These are phyloP conservation scores for Aromia moschata DNA, from an alignment of 2,888 invertebrate species.

Conservation along the genomic window DNA sequence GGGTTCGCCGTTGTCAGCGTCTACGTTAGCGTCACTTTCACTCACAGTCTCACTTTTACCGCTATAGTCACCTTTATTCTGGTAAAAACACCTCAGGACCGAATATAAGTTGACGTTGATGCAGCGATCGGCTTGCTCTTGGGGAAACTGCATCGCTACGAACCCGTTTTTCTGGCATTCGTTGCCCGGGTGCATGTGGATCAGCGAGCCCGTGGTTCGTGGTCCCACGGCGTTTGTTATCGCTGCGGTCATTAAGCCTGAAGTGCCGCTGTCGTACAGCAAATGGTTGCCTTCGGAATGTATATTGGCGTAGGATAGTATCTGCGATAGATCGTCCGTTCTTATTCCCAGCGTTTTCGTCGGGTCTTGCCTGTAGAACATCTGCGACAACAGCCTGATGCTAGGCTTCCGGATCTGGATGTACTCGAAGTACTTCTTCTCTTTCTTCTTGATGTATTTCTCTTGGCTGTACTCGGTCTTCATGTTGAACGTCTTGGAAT, in stretches of 20 bases:
- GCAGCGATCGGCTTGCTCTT: constrained; percentile 75
- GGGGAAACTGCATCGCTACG: constrained; percentile 80
- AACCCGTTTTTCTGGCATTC: constrained; percentile 82
- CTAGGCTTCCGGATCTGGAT: constrained; percentile 83
- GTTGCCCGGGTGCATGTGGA: constrained; percentile 84
- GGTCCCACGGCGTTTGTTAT: constrained; percentile 81
- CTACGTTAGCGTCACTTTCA: neutral
- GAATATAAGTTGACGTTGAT: constrained; percentile 81
- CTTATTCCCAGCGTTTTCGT: constrained; percentile 80
- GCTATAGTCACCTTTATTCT: constrained; percentile 58
- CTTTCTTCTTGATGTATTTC: constrained; percentile 95
- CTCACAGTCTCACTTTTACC: neutral
- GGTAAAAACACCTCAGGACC: constrained; percentile 74
- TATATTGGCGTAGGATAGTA: constrained; percentile 84
- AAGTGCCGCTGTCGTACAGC: constrained; percentile 72
- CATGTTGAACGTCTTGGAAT: constrained; percentile 87
- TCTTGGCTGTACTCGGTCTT: constrained; percentile 95
- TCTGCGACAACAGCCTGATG: constrained; percentile 82
- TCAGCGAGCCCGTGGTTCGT: constrained; percentile 70
- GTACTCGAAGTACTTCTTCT: constrained; percentile 90
- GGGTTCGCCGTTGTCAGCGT: constrained; percentile 20
- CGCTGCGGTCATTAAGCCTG: constrained; percentile 85
- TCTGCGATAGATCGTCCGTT: constrained; percentile 88
- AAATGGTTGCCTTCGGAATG: constrained; percentile 66
- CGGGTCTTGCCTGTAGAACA: constrained; percentile 84